These are phyloP conservation scores for Dascyllus trimaculatus DNA, from an alignment of 2,113 vertebrate species.

Conservation along the genomic window DNA sequence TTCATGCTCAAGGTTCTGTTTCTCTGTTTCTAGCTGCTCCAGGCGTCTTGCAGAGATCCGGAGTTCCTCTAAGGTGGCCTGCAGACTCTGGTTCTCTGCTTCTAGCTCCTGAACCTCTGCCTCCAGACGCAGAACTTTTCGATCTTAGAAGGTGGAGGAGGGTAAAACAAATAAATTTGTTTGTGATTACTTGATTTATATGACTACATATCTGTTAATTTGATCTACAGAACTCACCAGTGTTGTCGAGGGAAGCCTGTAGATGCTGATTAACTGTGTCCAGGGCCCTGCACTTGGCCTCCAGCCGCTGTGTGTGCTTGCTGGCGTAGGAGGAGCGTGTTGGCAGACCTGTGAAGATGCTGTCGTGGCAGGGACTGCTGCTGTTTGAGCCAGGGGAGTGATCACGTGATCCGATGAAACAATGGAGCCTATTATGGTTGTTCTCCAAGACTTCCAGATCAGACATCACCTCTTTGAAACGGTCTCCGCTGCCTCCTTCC, in stretches of 20 bases:
- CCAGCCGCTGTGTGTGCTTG: slow-evolving; percentile 76
- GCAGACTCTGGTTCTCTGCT: slow-evolving; percentile 76
- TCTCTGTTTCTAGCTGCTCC: slow-evolving; percentile 78
- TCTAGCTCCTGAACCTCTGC: slow-evolving; percentile 80
- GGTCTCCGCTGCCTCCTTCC: slow-evolving; percentile 77
- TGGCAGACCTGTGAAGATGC: slow-evolving; percentile 82
- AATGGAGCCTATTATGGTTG: slow-evolving; percentile 46
- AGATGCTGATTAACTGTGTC: slow-evolving; percentile 79
- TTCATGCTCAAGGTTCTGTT: slow-evolving; percentile 77
- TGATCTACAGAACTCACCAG: slow-evolving; percentile 55
- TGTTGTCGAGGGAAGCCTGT: slow-evolving; percentile 84
- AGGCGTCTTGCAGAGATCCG: slow-evolving; percentile 67
- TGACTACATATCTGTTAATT: not conserved
- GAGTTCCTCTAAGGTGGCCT: slow-evolving; percentile 76
- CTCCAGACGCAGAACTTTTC: slow-evolving; percentile 84
- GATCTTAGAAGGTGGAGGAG: slow-evolving; percentile 42
- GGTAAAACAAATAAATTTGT: not conserved
- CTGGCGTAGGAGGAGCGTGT: slow-evolving; percentile 57
- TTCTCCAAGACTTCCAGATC: slow-evolving; percentile 88
- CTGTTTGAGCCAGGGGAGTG: slow-evolving; percentile 50
- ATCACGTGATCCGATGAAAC: slow-evolving; percentile 47
- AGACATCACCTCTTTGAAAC: slow-evolving; percentile 60
- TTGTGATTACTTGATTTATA: accelerated
- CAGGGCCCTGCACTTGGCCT: slow-evolving; percentile 77
- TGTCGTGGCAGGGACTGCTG: slow-evolving; percentile 49